These are phyloP conservation scores for Vanessa atalanta DNA, from an alignment of 1,140 invertebrate species.

Conservation along the genomic window DNA sequence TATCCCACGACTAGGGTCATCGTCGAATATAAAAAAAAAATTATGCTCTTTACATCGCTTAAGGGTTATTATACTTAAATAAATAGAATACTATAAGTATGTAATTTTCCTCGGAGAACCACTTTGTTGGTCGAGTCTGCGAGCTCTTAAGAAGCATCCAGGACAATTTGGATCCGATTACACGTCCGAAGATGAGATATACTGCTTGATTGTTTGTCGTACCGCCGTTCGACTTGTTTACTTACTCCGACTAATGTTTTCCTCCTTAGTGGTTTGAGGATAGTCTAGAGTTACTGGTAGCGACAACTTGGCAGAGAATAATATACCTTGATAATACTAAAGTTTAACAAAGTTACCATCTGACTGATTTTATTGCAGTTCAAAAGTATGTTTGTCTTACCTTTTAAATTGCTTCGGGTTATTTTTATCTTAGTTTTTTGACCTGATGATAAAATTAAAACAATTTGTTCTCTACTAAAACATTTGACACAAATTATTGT, in stretches of 20 bases:
- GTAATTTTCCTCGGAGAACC: slow-evolving; percentile 49
- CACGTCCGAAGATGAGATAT: slow-evolving; percentile 58
- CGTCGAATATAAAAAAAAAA: neutral
- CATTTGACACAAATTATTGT: neutral
- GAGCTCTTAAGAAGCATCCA: slow-evolving; percentile 53
- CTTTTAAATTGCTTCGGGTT: neutral
- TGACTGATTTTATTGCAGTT: slow-evolving; percentile 28
- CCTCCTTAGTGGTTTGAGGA: slow-evolving; percentile 58
- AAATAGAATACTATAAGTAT: slow-evolving; percentile 27
- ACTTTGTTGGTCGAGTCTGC: slow-evolving; percentile 45
- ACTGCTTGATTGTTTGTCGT: slow-evolving; percentile 68
- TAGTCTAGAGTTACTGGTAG: slow-evolving; percentile 60
- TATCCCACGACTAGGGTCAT: slow-evolving; percentile 24
- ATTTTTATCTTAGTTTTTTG: no score
- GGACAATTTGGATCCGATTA: slow-evolving; percentile 70
- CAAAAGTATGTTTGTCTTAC: neutral
- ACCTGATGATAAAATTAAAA: no score
- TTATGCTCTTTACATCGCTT: neutral
- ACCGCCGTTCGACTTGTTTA: slow-evolving; percentile 61
- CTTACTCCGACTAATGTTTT: slow-evolving; percentile 64
- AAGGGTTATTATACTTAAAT: neutral
- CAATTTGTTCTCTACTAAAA: no score
- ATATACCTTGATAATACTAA: slow-evolving; percentile 42
- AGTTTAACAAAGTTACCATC: slow-evolving; percentile 24
- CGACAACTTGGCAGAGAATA: slow-evolving; percentile 42